These are phyloP conservation scores for Myathropa florea DNA, from an alignment of 2,888 invertebrate genomes.

Conservation along the genomic window DNA sequence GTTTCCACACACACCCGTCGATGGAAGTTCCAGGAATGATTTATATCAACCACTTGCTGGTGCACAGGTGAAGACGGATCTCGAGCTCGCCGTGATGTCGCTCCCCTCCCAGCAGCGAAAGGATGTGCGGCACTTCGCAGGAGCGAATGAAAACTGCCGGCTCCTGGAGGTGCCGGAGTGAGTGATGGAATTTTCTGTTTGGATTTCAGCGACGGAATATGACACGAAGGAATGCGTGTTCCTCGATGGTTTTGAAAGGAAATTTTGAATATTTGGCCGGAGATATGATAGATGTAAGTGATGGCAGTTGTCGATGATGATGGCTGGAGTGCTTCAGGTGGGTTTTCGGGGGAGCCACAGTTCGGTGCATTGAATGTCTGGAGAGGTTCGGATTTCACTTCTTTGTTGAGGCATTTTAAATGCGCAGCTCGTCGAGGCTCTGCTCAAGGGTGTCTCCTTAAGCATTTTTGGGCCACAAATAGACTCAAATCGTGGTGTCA, in stretches of 20 bases:
- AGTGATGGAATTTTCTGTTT: conserved; percentile 7
- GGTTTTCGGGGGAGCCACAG: not conserved
- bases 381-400: no score
- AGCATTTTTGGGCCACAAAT: no score
- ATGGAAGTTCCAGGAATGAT: conserved; percentile 55
- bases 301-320: not conserved
- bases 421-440: no score
- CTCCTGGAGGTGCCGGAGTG: not conserved
- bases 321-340: not conserved
- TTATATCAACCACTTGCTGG: conserved; percentile 66
- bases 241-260: not conserved
- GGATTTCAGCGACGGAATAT: not conserved
- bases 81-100: not conserved
- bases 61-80: not conserved
- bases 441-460: no score
- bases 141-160: not conserved
- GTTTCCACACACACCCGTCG: not conserved
- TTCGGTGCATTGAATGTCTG: no score
- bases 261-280: not conserved
- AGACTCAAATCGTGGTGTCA: no score
- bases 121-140: not conserved
- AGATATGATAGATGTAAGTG: not conserved
- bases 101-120: not conserved
- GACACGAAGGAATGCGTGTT: not conserved
- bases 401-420: no score